Conservation (phyloP, 1,140 invertebrate species). For the Camponotus pennsylvanicus region DNA sequence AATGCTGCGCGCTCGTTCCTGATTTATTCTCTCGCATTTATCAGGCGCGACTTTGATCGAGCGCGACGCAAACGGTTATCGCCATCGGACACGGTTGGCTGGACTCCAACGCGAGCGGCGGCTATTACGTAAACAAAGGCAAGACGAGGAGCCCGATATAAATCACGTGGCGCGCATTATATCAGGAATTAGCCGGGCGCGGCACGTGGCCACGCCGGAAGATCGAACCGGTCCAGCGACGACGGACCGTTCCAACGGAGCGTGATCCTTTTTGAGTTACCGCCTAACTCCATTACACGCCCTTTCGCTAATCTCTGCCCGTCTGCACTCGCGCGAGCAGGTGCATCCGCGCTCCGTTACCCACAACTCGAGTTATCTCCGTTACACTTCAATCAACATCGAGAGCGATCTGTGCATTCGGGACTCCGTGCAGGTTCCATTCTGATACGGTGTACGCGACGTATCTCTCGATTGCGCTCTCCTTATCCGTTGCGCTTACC, state of each 20-base stretch:
- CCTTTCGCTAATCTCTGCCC: slow-evolving; percentile 81
- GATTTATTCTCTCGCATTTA: slow-evolving; percentile 68
- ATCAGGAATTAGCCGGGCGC: slow-evolving; percentile 71
- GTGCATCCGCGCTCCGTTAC: slow-evolving; percentile 81
- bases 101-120: slow-evolving; percentile 64
- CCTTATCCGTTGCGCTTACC: slow-evolving; percentile 62
- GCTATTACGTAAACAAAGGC: slow-evolving; percentile 74
- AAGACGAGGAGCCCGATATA: slow-evolving; percentile 58
- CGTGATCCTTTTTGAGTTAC: slow-evolving; percentile 82
- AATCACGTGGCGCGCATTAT: slow-evolving; percentile 69
- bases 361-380: slow-evolving; percentile 82
- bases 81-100: slow-evolving; percentile 69
- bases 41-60: slow-evolving; percentile 69
- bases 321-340: slow-evolving; percentile 75
- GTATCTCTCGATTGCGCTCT: slow-evolving; percentile 47
- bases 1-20: slow-evolving; percentile 27
- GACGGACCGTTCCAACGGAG: slow-evolving; percentile 77
- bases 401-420: slow-evolving; percentile 75
- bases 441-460: slow-evolving; percentile 26
- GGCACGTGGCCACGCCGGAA: slow-evolving; percentile 63
- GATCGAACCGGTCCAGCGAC: slow-evolving; percentile 50
- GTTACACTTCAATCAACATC: slow-evolving; percentile 85
- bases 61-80: slow-evolving; percentile 71
- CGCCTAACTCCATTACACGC: slow-evolving; percentile 75
- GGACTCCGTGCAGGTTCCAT: slow-evolving; percentile 40